phyloP scores from a whole-genome alignment of 2,888 invertebrate species.

The Rhagophthalmus giganteus region DNA sequence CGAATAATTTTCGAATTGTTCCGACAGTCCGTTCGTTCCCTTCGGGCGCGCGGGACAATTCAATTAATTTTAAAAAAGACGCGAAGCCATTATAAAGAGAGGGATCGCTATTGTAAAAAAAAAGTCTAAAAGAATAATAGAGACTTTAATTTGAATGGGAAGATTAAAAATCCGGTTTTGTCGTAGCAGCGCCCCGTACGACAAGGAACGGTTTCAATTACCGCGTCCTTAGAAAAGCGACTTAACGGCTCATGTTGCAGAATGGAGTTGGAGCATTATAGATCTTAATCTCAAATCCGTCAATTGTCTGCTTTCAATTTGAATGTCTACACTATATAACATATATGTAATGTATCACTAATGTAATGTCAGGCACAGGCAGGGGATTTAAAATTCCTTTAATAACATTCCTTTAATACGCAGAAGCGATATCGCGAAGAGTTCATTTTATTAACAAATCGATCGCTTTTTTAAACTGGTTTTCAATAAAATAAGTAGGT shows the following conservation, averaged over 20 bases:
- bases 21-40: no score
- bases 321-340: slow-evolving; percentile 31
- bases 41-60: background rate
- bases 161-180: slow-evolving; percentile 46
- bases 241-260: slow-evolving; percentile 52
- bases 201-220: slow-evolving; percentile 53
- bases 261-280: slow-evolving; percentile 52
- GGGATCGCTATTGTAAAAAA: slow-evolving; percentile 6
- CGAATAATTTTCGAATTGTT: background rate
- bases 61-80: slow-evolving; percentile 9
- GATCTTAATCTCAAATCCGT: slow-evolving; percentile 53
- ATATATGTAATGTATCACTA: slow-evolving; percentile 18
- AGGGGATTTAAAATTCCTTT: slow-evolving; percentile 23
- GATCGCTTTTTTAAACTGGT: no score
- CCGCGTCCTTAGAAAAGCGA: slow-evolving; percentile 52
- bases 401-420: slow-evolving; percentile 12
- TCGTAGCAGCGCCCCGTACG: slow-evolving; percentile 37
- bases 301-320: slow-evolving; percentile 48
- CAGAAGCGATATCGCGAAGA: background rate
- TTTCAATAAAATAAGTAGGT: no score
- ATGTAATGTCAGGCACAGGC: slow-evolving; percentile 23
- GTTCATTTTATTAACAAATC: no score
- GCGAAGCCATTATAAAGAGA: slow-evolving; percentile 10
- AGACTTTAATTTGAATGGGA: slow-evolving; percentile 51
- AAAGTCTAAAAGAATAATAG: slow-evolving; percentile 40